phyloP scores from a whole-genome alignment of 2,797 vertebrate genomes.

The Catharus ustulatus region DNA sequence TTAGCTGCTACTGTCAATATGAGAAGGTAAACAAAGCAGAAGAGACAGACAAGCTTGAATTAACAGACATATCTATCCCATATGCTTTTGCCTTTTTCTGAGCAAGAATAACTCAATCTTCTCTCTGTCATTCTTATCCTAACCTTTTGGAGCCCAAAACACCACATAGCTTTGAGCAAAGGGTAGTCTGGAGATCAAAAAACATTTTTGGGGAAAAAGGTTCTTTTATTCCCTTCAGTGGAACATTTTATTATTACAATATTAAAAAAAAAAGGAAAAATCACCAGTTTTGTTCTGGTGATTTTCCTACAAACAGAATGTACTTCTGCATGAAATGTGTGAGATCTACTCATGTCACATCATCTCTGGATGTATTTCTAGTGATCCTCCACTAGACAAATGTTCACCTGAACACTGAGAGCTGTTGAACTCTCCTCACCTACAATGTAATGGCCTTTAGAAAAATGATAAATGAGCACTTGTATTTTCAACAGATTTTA shows the following conservation, averaged over 20 bases:
- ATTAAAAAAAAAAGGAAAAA: neutral
- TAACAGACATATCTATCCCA: neutral
- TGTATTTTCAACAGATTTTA: neutral
- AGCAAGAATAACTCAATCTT: neutral
- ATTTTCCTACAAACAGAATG: neutral
- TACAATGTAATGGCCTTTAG: neutral
- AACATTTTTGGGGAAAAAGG: fast-evolving
- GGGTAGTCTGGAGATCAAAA: neutral
- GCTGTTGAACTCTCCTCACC: neutral
- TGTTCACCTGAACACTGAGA: neutral
- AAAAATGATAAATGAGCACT: neutral
- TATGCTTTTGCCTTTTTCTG: neutral
- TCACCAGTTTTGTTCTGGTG: neutral
- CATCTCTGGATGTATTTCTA: neutral
- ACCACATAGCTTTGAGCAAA: neutral
- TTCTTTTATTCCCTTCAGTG: neutral
- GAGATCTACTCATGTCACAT: neutral
- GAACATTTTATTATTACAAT: neutral
- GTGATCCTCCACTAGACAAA: neutral
- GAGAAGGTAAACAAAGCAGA: neutral
- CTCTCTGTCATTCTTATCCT: neutral
- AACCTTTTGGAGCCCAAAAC: neutral
- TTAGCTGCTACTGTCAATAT: neutral
- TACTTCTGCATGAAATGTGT: neutral
- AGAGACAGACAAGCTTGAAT: neutral